A percentile compares a stretch with the other conserved stretches of the same genome.
phyloP scores from a whole-genome alignment of 2,888 invertebrate genomes.

The Heliconius charithonia region DNA sequence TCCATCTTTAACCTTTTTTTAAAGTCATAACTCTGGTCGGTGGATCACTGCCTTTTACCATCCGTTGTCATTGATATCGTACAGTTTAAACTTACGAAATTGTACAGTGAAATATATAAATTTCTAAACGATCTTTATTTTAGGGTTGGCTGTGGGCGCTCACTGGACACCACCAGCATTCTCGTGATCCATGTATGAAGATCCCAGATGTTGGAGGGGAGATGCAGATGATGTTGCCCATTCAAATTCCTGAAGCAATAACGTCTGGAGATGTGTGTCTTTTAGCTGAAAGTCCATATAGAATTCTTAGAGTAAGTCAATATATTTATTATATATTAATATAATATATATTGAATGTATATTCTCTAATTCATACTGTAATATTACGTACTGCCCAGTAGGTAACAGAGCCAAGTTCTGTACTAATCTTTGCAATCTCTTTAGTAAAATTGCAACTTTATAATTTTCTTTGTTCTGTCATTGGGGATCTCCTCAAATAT shows the following conservation, averaged over 20 bases:
- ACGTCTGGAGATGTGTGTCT: conserved; percentile 86
- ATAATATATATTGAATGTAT: background rate
- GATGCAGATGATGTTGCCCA: conserved; percentile 83
- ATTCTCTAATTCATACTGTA: background rate
- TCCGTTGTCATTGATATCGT: background rate
- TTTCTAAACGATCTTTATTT: background rate
- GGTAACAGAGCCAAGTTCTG: too few species aligned
- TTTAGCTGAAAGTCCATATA: conserved; percentile 89
- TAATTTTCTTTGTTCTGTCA: background rate
- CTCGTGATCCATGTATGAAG: conserved; percentile 57
- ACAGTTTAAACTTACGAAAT: background rate
- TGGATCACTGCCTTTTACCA: background rate
- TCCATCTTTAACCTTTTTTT: too few species aligned
- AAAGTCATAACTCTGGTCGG: too few species aligned
- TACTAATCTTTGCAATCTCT: too few species aligned
- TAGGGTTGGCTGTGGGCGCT: conserved; percentile 77
- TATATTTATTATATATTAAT: background rate
- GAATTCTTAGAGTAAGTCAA: conserved; percentile 86
- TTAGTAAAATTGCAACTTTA: background rate
- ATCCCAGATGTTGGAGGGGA: conserved; percentile 73
- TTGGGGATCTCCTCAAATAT: background rate
- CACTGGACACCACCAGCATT: conserved; percentile 60
- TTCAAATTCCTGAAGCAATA: conserved; percentile 56
- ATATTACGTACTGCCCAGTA: background rate
- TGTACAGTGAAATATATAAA: background rate